Percentiles rank a stretch among this genome's conserved stretches.
phyloP scores from a whole-genome alignment of 1,140 invertebrate species.

The Whitmania pigra region DNA sequence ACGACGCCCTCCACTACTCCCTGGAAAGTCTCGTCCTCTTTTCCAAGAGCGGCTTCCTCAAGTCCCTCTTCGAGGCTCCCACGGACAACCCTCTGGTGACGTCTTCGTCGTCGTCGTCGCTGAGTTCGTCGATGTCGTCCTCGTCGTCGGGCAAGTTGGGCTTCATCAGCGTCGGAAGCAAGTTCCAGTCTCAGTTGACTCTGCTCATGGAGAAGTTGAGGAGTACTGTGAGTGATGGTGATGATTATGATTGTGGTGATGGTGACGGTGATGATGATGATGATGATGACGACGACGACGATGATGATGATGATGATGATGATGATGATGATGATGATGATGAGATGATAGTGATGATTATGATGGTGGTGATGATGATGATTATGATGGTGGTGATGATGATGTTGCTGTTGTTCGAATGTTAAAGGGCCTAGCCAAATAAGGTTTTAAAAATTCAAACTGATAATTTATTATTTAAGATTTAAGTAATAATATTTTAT shows the following conservation, averaged over 20 bases:
- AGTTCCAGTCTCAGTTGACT: slow-evolving; percentile 73
- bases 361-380: slow-evolving; percentile 27
- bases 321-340: not conserved
- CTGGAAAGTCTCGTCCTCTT: slow-evolving; percentile 75
- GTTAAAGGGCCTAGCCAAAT: too few species aligned
- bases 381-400: not conserved
- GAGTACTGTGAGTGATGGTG: slow-evolving; percentile 54
- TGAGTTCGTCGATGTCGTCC: not conserved
- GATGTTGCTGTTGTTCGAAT: not conserved
- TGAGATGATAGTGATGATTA: too few species aligned
- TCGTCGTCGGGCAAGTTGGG: slow-evolving; percentile 56
- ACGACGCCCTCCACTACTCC: slow-evolving; percentile 82
- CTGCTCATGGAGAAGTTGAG: slow-evolving; percentile 79
- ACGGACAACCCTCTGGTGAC: not conserved
- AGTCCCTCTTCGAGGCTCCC: slow-evolving; percentile 52
- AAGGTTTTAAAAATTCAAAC: too few species aligned
- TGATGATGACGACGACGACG: not conserved
- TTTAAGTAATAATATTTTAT: not conserved
- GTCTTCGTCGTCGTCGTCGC: not conserved
- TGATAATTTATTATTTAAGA: not conserved
- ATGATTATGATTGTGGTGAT: not conserved
- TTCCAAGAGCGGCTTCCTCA: slow-evolving; percentile 61
- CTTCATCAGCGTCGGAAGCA: slow-evolving; percentile 79
- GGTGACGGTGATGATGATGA: not conserved
- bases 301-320: slow-evolving; percentile 2